A percentile compares a stretch with the other conserved stretches of the same genome.
These are phyloP conservation scores for Bambusicola thoracicus DNA, from an alignment of 2,113 vertebrate species.

Conservation along the genomic window DNA sequence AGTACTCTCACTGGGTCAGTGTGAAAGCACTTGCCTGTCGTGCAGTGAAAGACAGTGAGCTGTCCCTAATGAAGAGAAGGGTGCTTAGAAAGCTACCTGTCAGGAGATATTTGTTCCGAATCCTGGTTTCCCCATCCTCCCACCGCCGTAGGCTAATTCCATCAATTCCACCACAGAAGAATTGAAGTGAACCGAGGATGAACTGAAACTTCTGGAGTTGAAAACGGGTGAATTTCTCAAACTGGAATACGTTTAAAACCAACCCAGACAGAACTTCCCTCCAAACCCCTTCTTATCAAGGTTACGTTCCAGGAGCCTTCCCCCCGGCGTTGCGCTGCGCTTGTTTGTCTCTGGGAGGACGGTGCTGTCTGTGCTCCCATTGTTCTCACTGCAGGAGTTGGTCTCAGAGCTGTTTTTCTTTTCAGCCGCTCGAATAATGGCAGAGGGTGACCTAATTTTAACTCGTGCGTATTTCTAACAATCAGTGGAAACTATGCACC, in stretches of 20 bases:
- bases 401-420: conserved; percentile 48
- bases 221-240: conserved; percentile 11
- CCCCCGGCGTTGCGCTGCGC: neutral
- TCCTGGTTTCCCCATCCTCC: neutral
- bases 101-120: neutral
- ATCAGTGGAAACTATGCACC: conserved; percentile 60
- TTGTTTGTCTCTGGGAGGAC: neutral
- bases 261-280: neutral
- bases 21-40: neutral
- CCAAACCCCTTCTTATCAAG: neutral
- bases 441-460: conserved; percentile 60
- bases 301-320: conserved; percentile 22
- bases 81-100: neutral
- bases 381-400: neutral
- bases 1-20: neutral
- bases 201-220: conserved; percentile 30
- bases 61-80: neutral
- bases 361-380: neutral
- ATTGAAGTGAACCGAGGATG: neutral
- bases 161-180: neutral
- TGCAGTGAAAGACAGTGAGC: accelerated
- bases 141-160: neutral
- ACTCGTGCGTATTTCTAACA: conserved; percentile 59
- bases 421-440: conserved; percentile 45
- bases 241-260: neutral